Conservation (phyloP, 1,140 invertebrate genomes). For the Drosophila subpulchrella region DNA sequence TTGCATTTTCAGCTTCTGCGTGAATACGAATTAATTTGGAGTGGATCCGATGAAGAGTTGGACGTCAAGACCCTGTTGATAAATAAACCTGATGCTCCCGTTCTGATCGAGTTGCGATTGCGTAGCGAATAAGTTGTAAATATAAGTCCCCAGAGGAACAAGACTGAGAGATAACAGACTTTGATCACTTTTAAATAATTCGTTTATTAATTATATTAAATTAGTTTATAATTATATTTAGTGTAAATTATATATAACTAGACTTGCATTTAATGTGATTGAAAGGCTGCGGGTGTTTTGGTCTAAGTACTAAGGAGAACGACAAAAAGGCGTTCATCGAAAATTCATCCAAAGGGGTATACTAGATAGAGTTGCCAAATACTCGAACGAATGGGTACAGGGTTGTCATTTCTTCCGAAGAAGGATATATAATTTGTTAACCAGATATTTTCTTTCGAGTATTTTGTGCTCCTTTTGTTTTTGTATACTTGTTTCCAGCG, state of each 20-base stretch:
- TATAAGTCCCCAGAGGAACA: slow-evolving; percentile 5
- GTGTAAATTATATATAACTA: slow-evolving; percentile 79
- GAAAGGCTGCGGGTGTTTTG: slow-evolving; percentile 77
- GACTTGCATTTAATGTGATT: slow-evolving; percentile 63
- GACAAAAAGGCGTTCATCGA: slow-evolving; percentile 42
- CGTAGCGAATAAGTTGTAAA: slow-evolving; percentile 34
- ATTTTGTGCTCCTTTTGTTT: slow-evolving; percentile 29
- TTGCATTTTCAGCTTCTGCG: slow-evolving; percentile 87
- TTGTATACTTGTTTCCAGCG: slow-evolving; percentile 8
- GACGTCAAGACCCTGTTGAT: slow-evolving; percentile 90
- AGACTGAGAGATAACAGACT: slow-evolving; percentile 12
- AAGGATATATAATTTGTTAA: slow-evolving; percentile 10
- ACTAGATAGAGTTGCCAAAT: slow-evolving; percentile 12
- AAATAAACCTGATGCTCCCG: slow-evolving; percentile 91
- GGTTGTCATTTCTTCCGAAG: slow-evolving; percentile 13
- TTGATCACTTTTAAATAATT: slow-evolving; percentile 59
- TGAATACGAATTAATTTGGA: slow-evolving; percentile 89
- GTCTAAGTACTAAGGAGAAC: slow-evolving; percentile 69
- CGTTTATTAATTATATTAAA: slow-evolving; percentile 48
- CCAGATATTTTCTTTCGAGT: slow-evolving; percentile 23
- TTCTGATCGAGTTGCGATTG: slow-evolving; percentile 85
- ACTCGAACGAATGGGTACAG: slow-evolving; percentile 25
- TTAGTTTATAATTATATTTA: slow-evolving; percentile 71
- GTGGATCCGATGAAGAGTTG: slow-evolving; percentile 83
- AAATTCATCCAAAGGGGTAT: slow-evolving; percentile 24